These are phyloP conservation scores for Podilymbus podiceps DNA, from an alignment of 2,113 vertebrate genomes.

Conservation along the genomic window DNA sequence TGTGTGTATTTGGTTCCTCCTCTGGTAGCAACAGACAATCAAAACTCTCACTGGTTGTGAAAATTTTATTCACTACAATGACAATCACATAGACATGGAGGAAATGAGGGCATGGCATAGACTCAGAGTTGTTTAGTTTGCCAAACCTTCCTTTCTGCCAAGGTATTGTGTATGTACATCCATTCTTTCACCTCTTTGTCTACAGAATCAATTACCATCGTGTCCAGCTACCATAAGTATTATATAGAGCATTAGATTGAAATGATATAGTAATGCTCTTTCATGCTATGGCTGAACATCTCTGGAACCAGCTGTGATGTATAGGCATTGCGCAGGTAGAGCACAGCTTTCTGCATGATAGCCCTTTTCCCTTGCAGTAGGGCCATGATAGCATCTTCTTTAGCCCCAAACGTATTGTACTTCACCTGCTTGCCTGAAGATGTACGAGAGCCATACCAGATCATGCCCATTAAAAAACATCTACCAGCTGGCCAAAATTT, in stretches of 20 bases:
- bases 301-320: not conserved
- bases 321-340: not conserved
- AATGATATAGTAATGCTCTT: not conserved
- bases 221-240: not conserved
- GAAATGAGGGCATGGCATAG: not conserved
- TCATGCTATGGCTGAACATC: not conserved
- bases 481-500: not conserved
- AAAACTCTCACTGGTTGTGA: not conserved
- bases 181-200: not conserved
- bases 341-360: not conserved
- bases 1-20: not conserved
- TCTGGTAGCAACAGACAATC: not conserved
- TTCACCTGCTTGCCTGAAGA: not conserved
- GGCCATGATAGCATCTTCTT: rapidly evolving
- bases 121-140: not conserved
- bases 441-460: rapidly evolving
- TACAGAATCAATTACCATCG: not conserved
- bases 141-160: not conserved
- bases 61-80: not conserved
- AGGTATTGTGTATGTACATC: not conserved
- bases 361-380: not conserved
- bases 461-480: rapidly evolving
- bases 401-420: not conserved
- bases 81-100: not conserved
- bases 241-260: not conserved